phyloP scores from a whole-genome alignment of 2,797 vertebrate species.

The Sebastes diploproa region DNA sequence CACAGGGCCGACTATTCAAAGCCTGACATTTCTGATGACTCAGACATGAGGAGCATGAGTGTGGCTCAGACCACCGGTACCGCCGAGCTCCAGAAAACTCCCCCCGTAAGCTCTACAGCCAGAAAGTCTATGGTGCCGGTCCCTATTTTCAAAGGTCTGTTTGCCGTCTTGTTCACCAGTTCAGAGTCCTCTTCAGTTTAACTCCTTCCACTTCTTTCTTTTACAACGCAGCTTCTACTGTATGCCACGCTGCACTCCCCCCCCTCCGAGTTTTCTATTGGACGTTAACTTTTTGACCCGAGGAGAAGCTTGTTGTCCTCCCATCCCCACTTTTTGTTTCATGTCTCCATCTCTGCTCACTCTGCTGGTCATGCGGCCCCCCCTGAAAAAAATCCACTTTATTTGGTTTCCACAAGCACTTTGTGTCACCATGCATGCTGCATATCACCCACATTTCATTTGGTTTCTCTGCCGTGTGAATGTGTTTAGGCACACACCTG shows the following conservation, averaged over 20 bases:
- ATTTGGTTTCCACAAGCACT: constrained; percentile 31
- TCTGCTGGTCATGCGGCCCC: constrained; percentile 65
- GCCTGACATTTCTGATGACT: constrained; percentile 57
- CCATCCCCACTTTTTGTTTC: constrained; percentile 57
- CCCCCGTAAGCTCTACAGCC: constrained; percentile 64
- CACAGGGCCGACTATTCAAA: constrained; percentile 36
- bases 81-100: constrained; percentile 56
- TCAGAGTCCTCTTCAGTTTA: constrained; percentile 74
- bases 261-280: constrained; percentile 50
- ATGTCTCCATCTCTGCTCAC: constrained; percentile 59
- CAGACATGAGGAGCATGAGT: constrained; percentile 42
- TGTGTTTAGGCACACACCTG: constrained; percentile 19
- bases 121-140: constrained; percentile 83
- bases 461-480: constrained; percentile 21
- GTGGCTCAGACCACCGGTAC: constrained; percentile 49
- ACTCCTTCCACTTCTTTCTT: constrained; percentile 72
- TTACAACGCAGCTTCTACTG: constrained; percentile 68
- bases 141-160: constrained; percentile 83
- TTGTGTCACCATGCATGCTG: constrained; percentile 64
- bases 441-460: constrained; percentile 31
- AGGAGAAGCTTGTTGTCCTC: constrained; percentile 70
- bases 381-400: neutral
- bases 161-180: constrained; percentile 62
- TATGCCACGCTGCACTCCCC: constrained; percentile 65
- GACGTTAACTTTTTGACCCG: constrained; percentile 44